Percentiles rank a stretch among this genome's conserved stretches.
These are phyloP conservation scores for Brachionichthys hirsutus DNA, from an alignment of 2,113 vertebrate species.

Conservation along the genomic window DNA sequence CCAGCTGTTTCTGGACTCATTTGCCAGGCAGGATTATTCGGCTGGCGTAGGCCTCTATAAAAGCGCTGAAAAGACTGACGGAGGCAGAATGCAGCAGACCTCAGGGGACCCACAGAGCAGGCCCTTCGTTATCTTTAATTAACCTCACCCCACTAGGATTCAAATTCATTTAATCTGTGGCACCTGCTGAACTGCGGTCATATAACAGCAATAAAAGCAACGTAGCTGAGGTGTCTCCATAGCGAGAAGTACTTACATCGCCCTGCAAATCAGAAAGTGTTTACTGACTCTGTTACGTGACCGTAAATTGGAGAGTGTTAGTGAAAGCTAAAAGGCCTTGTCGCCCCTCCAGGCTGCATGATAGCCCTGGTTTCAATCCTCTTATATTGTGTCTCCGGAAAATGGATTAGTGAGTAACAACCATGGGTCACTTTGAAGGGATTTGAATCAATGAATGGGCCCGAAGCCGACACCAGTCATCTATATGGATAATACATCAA, in stretches of 20 bases:
- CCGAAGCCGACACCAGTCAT: conserved; percentile 37
- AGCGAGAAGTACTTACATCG: conserved; percentile 16
- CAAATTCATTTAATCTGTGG: conserved; percentile 74
- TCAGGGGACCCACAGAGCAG: conserved; percentile 64
- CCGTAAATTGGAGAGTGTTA: neutral
- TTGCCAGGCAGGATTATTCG: conserved; percentile 24
- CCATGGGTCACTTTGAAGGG: conserved; percentile 75
- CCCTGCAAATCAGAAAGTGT: conserved; percentile 4
- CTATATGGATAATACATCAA: neutral
- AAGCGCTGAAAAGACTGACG: conserved; percentile 71
- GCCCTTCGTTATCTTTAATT: conserved; percentile 80
- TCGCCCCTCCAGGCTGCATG: conserved; percentile 7
- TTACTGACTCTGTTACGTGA: neutral
- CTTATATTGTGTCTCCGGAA: conserved; percentile 75
- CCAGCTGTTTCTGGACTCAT: conserved; percentile 22
- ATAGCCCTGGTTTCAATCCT: conserved; percentile 76
- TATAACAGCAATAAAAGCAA: conserved; percentile 73
- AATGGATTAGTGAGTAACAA: conserved; percentile 78
- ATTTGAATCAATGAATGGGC: conserved; percentile 69
- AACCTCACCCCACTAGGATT: conserved; percentile 64
- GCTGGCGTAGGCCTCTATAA: conserved; percentile 27
- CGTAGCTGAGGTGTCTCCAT: conserved; percentile 50
- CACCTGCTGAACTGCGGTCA: conserved; percentile 47
- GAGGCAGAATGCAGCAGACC: conserved; percentile 57
- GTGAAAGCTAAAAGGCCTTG: conserved; percentile 1